A percentile compares a stretch with the other conserved stretches of the same genome.
These are phyloP conservation scores for Falco punctatus DNA, from an alignment of 2,113 vertebrate genomes.

Conservation along the genomic window DNA sequence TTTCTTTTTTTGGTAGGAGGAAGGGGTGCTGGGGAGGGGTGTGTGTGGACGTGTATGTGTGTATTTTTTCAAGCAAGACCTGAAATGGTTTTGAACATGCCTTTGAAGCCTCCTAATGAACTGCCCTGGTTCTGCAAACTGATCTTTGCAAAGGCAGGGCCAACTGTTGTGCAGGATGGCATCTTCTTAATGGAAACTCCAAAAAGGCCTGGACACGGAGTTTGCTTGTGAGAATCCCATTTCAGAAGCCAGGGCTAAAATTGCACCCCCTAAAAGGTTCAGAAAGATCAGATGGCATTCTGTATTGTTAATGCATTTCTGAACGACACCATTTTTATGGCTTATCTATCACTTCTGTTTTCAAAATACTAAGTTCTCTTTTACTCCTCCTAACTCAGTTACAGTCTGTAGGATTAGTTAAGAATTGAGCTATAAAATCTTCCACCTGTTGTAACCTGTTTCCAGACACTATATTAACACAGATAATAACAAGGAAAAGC, in stretches of 20 bases:
- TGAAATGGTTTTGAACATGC: not conserved
- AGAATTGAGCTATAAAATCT: not conserved
- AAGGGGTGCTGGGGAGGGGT: fast-evolving
- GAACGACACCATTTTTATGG: not conserved
- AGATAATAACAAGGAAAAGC: not conserved
- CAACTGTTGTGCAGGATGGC: not conserved
- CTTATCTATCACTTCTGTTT: not conserved
- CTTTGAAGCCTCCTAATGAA: not conserved
- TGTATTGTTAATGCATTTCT: not conserved
- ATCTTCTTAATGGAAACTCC: not conserved
- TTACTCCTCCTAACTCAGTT: not conserved
- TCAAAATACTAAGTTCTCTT: not conserved
- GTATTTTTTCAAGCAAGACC: not conserved
- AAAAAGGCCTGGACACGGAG: not conserved
- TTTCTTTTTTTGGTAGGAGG: not conserved
- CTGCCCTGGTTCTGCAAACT: not conserved
- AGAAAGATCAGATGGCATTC: not conserved
- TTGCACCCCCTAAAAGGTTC: not conserved
- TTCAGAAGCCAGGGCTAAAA: not conserved
- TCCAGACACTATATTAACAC: not conserved
- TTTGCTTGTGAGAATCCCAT: not conserved
- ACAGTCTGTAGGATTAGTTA: not conserved
- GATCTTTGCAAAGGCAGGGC: not conserved
- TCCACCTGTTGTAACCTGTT: not conserved
- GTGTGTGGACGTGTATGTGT: fast-evolving